These are phyloP conservation scores for Lutjanus erythropterus DNA, from an alignment of 2,113 vertebrate species.

Conservation along the genomic window DNA sequence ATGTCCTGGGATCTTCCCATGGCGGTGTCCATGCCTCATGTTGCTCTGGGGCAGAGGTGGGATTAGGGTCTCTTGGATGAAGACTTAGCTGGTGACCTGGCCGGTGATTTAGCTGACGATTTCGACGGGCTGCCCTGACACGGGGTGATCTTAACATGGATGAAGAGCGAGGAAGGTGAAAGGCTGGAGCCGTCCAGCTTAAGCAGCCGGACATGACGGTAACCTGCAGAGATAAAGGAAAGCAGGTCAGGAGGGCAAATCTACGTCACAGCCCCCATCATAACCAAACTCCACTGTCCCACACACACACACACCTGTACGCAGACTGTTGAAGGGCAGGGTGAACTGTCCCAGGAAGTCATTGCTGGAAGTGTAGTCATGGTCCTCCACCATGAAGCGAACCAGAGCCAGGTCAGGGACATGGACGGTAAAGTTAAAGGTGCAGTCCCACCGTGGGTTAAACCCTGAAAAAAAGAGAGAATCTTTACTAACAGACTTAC, in stretches of 20 bases:
- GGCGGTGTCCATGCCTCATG: neutral
- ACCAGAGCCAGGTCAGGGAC: slow-evolving; percentile 91
- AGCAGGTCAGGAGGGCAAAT: neutral
- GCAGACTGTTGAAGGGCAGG: slow-evolving; percentile 89
- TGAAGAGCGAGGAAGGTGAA: slow-evolving; percentile 91
- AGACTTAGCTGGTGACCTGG: slow-evolving; percentile 27
- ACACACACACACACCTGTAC: slow-evolving; percentile 88
- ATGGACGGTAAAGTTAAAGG: slow-evolving; percentile 89
- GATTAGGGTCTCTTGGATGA: slow-evolving; percentile 22
- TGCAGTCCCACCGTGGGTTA: slow-evolving; percentile 91
- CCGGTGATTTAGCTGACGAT: slow-evolving; percentile 2
- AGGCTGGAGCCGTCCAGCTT: slow-evolving; percentile 90
- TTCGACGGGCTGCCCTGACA: slow-evolving; percentile 64
- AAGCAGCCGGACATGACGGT: slow-evolving; percentile 92
- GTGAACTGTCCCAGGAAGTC: slow-evolving; percentile 96
- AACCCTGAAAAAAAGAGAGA: slow-evolving; percentile 85
- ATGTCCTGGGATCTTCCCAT: neutral
- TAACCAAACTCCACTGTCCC: neutral
- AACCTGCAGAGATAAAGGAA: slow-evolving; percentile 83
- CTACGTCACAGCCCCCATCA: neutral
- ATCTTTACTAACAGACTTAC: neutral
- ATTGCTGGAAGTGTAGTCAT: slow-evolving; percentile 91
- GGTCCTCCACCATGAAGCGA: slow-evolving; percentile 94
- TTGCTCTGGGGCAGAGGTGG: neutral
- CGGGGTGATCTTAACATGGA: slow-evolving; percentile 84